A percentile compares a stretch with the other conserved stretches of the same genome.
Evolutionary conservation across 2,888 invertebrate species (phyloP).

Genomic region (Synanthedon tipuliformis): DNA sequence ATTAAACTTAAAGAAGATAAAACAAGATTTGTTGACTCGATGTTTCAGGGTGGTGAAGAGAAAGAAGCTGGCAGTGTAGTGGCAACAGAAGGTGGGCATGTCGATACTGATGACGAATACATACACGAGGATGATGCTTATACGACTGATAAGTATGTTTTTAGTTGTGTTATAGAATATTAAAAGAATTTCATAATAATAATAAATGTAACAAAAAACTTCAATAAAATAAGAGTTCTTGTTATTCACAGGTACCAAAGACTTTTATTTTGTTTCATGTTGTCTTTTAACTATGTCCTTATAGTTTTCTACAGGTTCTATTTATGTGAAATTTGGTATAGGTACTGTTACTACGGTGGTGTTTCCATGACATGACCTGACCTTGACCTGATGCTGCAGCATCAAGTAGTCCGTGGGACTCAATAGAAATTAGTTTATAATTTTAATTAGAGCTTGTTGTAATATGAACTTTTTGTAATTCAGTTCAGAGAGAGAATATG

Average conservation of each 20-base stretch:
- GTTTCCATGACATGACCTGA: too few species aligned
- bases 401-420: too few species aligned
- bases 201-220: neutral
- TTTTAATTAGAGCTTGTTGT: too few species aligned
- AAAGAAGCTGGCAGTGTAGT: constrained; percentile 47
- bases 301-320: too few species aligned
- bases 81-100: constrained; percentile 66
- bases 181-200: neutral
- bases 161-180: neutral
- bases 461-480: too few species aligned
- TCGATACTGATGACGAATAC: constrained; percentile 75
- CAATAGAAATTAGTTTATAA: too few species aligned
- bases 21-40: neutral
- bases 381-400: too few species aligned
- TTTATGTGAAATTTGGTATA: too few species aligned
- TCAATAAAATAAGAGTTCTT: neutral
- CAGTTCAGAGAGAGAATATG: constrained; percentile 76
- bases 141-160: constrained; percentile 73
- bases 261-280: neutral
- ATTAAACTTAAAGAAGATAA: neutral
- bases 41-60: constrained; percentile 41
- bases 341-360: too few species aligned
- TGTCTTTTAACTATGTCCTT: too few species aligned
- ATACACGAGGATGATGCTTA: constrained; percentile 76
- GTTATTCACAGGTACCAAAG: neutral